These are phyloP conservation scores for Catharus bicknelli DNA, from an alignment of 2,113 vertebrate genomes.

Conservation along the genomic window DNA sequence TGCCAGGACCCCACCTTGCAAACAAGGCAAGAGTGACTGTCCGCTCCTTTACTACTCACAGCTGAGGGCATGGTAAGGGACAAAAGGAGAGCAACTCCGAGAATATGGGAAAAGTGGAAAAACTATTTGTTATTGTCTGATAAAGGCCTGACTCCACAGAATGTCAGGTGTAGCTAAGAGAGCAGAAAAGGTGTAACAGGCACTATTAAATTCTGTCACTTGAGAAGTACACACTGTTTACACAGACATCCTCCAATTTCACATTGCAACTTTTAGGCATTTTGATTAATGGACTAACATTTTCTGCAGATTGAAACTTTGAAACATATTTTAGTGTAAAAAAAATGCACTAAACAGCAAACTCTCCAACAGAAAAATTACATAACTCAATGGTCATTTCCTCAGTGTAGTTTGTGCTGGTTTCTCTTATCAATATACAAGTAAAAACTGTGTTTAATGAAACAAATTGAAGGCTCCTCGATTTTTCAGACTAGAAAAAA, in stretches of 20 bases:
- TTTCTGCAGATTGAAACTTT: background rate
- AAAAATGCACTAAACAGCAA: background rate
- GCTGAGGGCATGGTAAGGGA: background rate
- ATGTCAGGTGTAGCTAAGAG: background rate
- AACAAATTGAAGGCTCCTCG: background rate
- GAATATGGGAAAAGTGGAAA: background rate
- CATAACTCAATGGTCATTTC: background rate
- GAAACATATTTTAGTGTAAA: background rate
- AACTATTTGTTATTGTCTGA: background rate
- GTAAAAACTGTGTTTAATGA: background rate
- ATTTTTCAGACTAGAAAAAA: background rate
- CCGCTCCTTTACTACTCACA: background rate
- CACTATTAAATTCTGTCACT: background rate
- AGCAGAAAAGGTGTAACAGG: background rate
- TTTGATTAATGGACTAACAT: background rate
- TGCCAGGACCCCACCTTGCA: background rate
- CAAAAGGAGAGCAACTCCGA: background rate
- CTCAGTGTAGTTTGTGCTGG: background rate
- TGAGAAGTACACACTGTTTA: background rate
- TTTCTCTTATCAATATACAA: background rate
- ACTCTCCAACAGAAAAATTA: background rate
- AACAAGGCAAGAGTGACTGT: background rate
- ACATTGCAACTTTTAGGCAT: background rate
- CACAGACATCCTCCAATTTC: background rate
- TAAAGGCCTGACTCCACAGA: background rate